These are phyloP conservation scores for Galerucella nymphaeae DNA, from an alignment of 2,888 invertebrate genomes.

Conservation along the genomic window DNA sequence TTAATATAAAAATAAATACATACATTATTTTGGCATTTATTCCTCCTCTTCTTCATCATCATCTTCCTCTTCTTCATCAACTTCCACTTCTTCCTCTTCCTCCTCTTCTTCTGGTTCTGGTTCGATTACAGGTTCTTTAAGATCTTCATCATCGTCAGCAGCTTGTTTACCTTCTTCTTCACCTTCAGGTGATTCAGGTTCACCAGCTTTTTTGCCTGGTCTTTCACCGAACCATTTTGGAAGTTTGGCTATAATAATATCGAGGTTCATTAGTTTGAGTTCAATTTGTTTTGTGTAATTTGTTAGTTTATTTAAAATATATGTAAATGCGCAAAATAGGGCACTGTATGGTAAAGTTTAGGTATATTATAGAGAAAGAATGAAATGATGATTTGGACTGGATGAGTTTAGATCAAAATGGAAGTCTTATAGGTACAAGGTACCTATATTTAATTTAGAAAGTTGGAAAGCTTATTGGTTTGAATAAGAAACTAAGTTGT, in stretches of 20 bases:
- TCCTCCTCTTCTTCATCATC: conserved; percentile 77
- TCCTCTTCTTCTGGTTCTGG: conserved; percentile 81
- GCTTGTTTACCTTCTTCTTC: conserved; percentile 88
- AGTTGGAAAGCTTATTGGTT: no score
- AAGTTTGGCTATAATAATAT: conserved; percentile 77
- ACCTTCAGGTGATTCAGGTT: conserved; percentile 90
- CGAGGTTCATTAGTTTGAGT: conserved; percentile 39
- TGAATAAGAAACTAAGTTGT: no score
- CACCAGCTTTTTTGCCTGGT: conserved; percentile 92
- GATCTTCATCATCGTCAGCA: conserved; percentile 74
- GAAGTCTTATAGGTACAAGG: background rate
- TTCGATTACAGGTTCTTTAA: conserved; percentile 71
- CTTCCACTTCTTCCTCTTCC: conserved; percentile 76
- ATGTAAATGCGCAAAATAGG: background rate
- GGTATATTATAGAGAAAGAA: background rate
- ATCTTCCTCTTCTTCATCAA: conserved; percentile 81
- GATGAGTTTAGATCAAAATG: background rate
- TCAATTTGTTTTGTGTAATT: background rate
- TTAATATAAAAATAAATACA: no score
- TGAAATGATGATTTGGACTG: background rate
- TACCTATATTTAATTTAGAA: no score
- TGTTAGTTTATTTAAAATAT: background rate
- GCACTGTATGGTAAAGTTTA: background rate
- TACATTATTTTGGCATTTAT: conserved; percentile 43
- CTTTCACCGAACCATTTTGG: conserved; percentile 97